Evolutionary conservation across 64 coral and sea anemone species (phyloP).

Genomic region (Stichodactyla mertensii): DNA sequence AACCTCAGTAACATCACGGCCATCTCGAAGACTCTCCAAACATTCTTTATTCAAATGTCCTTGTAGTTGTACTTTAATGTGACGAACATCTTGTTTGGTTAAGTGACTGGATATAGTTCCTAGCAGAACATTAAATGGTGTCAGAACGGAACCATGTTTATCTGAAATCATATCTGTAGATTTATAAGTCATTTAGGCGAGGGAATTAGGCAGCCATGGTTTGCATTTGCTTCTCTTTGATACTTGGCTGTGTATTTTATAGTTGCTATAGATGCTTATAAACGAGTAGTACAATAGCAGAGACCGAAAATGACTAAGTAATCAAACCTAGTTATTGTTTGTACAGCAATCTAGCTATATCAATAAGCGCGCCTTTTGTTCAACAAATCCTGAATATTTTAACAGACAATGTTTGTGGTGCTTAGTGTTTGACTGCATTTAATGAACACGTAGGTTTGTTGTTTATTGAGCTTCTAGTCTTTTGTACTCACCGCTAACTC

Average conservation of each 20-base stretch:
- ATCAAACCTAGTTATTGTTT: constrained; percentile 9
- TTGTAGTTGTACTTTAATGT: constrained; percentile 56
- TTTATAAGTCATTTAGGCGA: neutral
- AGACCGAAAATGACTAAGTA: neutral
- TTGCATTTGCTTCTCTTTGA: neutral
- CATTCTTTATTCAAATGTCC: constrained; percentile 84
- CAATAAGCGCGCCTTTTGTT: constrained; percentile 5
- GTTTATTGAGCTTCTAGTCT: neutral
- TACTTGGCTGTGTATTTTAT: neutral
- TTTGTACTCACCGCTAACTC: neutral
- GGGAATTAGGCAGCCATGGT: neutral
- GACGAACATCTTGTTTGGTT: constrained; percentile 40
- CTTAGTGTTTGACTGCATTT: constrained; percentile 8
- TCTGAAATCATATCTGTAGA: neutral
- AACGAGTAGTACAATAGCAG: neutral
- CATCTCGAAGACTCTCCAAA: constrained; percentile 44
- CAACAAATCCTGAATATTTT: neutral
- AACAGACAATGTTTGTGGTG: neutral
- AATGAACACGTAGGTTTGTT: neutral
- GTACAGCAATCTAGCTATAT: neutral
- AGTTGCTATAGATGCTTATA: constrained; percentile 25
- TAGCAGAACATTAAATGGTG: constrained; percentile 55
- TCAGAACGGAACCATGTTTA: neutral
- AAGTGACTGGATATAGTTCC: constrained; percentile 71
- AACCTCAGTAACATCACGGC: constrained; percentile 47